A percentile compares a stretch with the other conserved stretches of the same genome.
Conservation (phyloP, 2,797 vertebrate species). For the Rhynchotus rufescens region DNA sequence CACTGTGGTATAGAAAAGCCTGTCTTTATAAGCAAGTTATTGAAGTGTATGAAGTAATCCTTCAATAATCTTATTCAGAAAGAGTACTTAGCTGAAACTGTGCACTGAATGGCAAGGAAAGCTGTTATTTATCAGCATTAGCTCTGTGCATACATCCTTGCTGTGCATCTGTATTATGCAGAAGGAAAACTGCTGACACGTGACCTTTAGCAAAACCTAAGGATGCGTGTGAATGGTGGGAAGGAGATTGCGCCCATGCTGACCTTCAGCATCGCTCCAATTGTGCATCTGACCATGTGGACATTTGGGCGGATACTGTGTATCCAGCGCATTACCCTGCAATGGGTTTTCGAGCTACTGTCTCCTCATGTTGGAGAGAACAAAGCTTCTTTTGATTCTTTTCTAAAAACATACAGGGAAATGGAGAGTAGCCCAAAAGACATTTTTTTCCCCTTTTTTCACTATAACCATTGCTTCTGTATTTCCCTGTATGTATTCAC, state of each 20-base stretch:
- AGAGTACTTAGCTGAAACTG: not conserved
- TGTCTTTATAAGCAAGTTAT: conserved; percentile 13
- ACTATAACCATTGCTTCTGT: too few relatives aligned
- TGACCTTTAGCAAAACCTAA: not conserved
- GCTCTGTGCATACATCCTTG: not conserved
- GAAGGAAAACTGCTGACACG: not conserved
- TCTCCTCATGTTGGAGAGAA: not conserved
- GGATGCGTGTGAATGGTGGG: not conserved
- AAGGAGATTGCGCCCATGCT: not conserved
- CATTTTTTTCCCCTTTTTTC: too few relatives aligned
- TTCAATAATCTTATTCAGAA: conserved; percentile 14
- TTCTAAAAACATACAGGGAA: not conserved
- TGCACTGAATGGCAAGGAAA: not conserved
- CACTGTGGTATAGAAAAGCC: not conserved
- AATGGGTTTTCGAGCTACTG: not conserved
- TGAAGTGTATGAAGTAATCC: not conserved
- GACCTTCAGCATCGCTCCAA: not conserved
- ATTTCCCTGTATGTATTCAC: not conserved
- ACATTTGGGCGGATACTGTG: not conserved
- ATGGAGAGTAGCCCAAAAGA: not conserved
- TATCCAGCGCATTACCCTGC: not conserved
- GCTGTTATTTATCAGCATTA: not conserved
- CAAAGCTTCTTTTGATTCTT: not conserved
- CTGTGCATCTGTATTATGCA: not conserved
- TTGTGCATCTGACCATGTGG: not conserved